Evolutionary conservation across 2,797 vertebrate genomes (phyloP).

Genomic region (Premnoplex brunnescens): DNA sequence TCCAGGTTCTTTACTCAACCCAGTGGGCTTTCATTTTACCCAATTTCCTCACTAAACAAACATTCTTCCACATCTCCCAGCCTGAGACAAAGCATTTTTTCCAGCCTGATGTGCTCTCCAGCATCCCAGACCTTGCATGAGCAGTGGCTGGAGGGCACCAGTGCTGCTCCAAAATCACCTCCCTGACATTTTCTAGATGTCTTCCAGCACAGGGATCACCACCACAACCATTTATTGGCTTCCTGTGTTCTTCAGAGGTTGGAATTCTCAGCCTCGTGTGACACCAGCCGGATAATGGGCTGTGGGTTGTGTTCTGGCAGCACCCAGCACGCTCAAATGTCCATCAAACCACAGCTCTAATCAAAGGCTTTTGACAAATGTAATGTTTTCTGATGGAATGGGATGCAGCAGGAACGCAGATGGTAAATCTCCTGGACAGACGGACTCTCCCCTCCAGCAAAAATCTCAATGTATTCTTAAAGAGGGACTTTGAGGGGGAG

Average conservation of each 20-base stretch:
- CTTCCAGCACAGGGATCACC: not conserved
- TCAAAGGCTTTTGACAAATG: not conserved
- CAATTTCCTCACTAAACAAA: not conserved
- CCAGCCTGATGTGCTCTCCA: not conserved
- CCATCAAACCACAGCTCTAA: not conserved
- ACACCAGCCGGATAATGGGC: not conserved
- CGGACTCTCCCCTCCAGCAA: not conserved
- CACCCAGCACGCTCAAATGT: not conserved
- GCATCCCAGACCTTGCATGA: not conserved
- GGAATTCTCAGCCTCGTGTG: not conserved
- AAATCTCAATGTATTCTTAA: not conserved
- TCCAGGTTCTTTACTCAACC: not conserved
- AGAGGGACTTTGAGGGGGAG: not conserved
- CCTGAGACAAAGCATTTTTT: not conserved
- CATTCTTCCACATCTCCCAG: not conserved
- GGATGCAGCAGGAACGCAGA: not conserved
- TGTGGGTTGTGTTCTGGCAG: not conserved
- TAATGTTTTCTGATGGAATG: not conserved
- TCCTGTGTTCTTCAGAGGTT: not conserved
- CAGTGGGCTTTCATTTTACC: not conserved
- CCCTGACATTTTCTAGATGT: not conserved
- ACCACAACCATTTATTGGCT: not conserved
- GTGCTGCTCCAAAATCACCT: not conserved
- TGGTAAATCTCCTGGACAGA: slow-evolving; percentile 12
- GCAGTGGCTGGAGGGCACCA: not conserved